Percentiles rank a stretch among this genome's conserved stretches.
Conservation (phyloP, 35 echinoderm and acorn worm species). For the Patiria miniata region DNA sequence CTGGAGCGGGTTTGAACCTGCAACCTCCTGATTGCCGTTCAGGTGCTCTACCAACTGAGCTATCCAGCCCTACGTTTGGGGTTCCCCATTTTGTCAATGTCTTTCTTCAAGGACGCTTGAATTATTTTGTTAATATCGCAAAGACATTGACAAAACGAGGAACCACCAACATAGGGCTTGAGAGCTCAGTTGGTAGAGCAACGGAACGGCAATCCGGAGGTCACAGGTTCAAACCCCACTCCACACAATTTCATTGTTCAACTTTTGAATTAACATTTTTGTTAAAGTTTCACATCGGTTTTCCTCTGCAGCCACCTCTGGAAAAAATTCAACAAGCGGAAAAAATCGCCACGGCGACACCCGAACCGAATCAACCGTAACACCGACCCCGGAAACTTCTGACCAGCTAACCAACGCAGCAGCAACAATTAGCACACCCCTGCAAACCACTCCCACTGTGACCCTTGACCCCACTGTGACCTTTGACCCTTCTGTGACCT, state of each 20-base stretch:
- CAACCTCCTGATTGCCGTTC: too few relatives aligned
- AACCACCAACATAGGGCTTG: too few relatives aligned
- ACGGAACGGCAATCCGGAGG: too few relatives aligned
- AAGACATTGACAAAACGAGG: too few relatives aligned
- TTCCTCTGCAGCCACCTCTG: background rate
- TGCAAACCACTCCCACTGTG: background rate
- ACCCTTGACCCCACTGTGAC: constrained; percentile 6
- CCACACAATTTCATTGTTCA: background rate
- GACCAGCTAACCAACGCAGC: background rate
- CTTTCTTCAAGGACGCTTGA: too few relatives aligned
- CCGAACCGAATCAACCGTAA: background rate
- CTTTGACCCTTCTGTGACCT: background rate
- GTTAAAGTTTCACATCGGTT: background rate
- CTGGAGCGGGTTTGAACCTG: too few relatives aligned
- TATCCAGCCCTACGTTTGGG: too few relatives aligned
- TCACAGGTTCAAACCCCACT: too few relatives aligned
- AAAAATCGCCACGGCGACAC: constrained; percentile 2
- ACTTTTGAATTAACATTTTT: background rate
- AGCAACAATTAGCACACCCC: background rate
- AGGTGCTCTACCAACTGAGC: too few relatives aligned
- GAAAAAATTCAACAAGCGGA: background rate
- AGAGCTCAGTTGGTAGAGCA: too few relatives aligned
- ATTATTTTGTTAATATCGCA: too few relatives aligned
- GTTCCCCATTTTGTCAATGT: too few relatives aligned
- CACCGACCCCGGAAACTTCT: background rate